Evolutionary conservation across 1,140 invertebrate genomes (phyloP), one percentile per base, ranked within the genome.

Genomic region (Listronotus oregonensis): DNA sequence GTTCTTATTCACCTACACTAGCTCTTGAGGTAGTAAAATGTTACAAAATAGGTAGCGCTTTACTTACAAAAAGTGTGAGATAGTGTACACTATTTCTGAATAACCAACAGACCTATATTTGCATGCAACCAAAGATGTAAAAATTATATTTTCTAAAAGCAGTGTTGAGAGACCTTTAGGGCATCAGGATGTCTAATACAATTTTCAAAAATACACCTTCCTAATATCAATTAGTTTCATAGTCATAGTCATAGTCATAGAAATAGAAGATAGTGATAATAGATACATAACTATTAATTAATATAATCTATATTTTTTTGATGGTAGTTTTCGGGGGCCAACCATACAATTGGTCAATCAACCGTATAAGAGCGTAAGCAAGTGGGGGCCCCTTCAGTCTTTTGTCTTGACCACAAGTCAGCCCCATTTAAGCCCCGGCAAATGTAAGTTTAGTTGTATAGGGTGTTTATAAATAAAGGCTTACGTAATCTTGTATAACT

Each of bases 281-380:
- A 37, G 8, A 12, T 37, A 37, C 43, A 7, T 46, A 46, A 5
- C 21, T 51, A 51, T 27, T 51, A 47, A 46, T 37, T 31, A 47
- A 63, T 54, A 52, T 61, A 56, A 42, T 21, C 40, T 58, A 58
- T 58, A 58, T 65, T 65, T 65, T 27, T 64, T 51, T 65, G 52
- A 65, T 65, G 54, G 31, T 65, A 65, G 52, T 64, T 21, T 21
- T 18, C 47, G 52, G 21, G 60, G 60, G 60, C 47, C 60, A 55
- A 63, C 60, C 60, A 31, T 50, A 54, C 47, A 49, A 52, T 42
- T 31, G 42, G 17, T 37, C 11, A 54, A 44, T n/a, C 60, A 55
- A 59, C 57, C 43, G 49, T 59, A 32, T 37, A 52, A 51, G 49
- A 21, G 37, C 21, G 47, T 50, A 31, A 18, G 27, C 47, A 50